Conservation (phyloP, 2,797 vertebrate species). For the Sebastolobus altivelis region DNA sequence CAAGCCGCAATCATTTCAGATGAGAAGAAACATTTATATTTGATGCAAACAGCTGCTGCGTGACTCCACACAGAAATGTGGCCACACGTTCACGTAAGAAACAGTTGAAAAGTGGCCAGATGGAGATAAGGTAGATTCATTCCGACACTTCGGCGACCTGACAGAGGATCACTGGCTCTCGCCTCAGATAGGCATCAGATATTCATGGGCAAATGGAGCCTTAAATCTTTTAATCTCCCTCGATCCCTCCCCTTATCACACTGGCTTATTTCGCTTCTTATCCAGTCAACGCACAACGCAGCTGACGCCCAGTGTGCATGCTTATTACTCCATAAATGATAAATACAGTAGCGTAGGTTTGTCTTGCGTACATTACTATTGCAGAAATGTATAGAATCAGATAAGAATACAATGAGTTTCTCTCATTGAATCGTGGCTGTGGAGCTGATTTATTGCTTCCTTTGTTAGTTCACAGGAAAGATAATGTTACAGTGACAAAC, state of each 20-base stretch:
- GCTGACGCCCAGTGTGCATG: slow-evolving; percentile 67
- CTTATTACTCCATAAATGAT: slow-evolving; percentile 76
- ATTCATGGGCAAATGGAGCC: slow-evolving; percentile 82
- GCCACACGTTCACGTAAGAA: slow-evolving; percentile 34
- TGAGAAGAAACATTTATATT: slow-evolving; percentile 31
- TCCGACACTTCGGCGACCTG: slow-evolving; percentile 74
- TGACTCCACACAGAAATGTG: slow-evolving; percentile 26
- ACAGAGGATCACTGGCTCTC: slow-evolving; percentile 61
- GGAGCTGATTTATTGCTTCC: slow-evolving; percentile 17
- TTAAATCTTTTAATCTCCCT: slow-evolving; percentile 82
- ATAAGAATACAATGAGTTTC: slow-evolving; percentile 8
- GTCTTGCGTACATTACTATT: slow-evolving; percentile 15
- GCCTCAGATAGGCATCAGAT: slow-evolving; percentile 77
- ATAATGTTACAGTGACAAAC: slow-evolving; percentile 25
- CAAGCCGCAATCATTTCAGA: slow-evolving; percentile 23
- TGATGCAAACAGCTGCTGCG: slow-evolving; percentile 29
- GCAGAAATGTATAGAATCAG: slow-evolving; percentile 27
- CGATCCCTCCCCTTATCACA: slow-evolving; percentile 74
- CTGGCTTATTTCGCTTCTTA: slow-evolving; percentile 77
- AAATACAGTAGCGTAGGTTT: slow-evolving; percentile 64
- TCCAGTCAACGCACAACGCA: slow-evolving; percentile 70
- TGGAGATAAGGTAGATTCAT: slow-evolving; percentile 74
- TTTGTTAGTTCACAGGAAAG: slow-evolving; percentile 21
- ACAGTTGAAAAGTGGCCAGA: slow-evolving; percentile 72
- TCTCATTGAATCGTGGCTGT: slow-evolving; percentile 17